Conservation (phyloP, 2,888 invertebrate genomes). For the Camptogramma bilineatum region DNA sequence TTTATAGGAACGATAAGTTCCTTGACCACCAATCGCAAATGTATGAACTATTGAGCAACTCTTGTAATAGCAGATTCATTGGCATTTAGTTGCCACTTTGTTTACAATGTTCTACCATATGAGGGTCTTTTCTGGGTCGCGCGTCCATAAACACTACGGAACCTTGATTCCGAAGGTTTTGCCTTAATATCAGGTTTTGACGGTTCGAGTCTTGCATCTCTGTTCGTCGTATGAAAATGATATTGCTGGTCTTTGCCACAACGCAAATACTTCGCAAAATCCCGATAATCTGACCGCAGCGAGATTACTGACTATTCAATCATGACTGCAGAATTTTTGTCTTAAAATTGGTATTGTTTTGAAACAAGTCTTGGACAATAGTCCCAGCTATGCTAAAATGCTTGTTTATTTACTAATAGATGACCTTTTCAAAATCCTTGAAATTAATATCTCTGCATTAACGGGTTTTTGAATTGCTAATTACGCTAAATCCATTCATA, state of each 20-base stretch:
- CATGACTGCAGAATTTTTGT: background rate
- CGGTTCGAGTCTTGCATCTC: background rate
- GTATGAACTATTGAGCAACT: too few species aligned
- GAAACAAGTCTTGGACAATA: background rate
- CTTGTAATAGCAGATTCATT: too few species aligned
- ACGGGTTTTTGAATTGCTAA: slow-evolving; percentile 17
- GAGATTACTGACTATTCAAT: too few species aligned
- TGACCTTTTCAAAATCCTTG: slow-evolving; percentile 15
- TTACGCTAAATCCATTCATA: slow-evolving; percentile 15
- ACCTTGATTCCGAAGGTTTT: too few species aligned
- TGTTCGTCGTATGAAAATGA: background rate
- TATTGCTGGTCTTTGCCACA: background rate
- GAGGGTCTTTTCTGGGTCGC: too few species aligned
- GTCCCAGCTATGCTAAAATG: slow-evolving; percentile 1
- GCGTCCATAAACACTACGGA: too few species aligned
- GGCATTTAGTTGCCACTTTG: too few species aligned
- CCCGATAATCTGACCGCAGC: background rate
- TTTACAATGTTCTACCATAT: too few species aligned
- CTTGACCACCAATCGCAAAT: too few species aligned
- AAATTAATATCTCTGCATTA: slow-evolving; percentile 1
- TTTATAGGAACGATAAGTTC: too few species aligned
- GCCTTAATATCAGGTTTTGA: too few species aligned
- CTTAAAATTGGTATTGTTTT: background rate
- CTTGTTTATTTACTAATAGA: slow-evolving; percentile 1
- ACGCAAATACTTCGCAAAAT: background rate